Base-by-base conservation (phyloP, 1,140 invertebrate genomes). In the Drosophila pallidifrons region DNA sequence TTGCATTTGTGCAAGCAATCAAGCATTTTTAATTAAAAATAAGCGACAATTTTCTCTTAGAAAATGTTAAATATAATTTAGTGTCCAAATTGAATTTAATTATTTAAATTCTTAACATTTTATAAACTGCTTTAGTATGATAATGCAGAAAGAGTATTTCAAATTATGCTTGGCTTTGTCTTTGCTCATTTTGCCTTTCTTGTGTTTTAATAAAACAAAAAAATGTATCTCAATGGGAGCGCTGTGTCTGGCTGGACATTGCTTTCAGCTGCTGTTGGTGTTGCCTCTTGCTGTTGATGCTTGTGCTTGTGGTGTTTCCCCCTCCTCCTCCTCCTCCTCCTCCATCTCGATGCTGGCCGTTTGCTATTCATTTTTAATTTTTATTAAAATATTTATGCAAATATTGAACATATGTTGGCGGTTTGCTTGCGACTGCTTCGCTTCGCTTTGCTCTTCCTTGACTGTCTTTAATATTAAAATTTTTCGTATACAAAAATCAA, bases 321-420 rank as follows among this genome's bases (percentile, higher is more conserved):
- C 15, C 3, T 15, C 7, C 13, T 54, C 20, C 46, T 20, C 25
- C 46, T 20, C 25, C 59, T 57, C 28, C 46, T 15, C 16, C 59
- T 57, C 28, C 52, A 15, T 59, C 20, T 3, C 35, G 35, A 38
- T 64, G 67, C 52, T 65, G 71, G 68, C 72, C 57, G 43, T 75
- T 79, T 72, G 67, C 55, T 79, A 89, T 88, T 89, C 81, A 81
- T 88, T 88, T 88, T 89, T 88, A 88, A 88, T 88, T 88, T 83
- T 88, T 88, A 89, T 88, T 83, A 89, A 88, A 89, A 88, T 88
- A 88, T 88, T 88, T 88, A 88, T 88, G 83, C 83, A 88, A 88
- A 89, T 88, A 88, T 88, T 88, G 83, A 88, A 83, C 83, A 88
- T 88, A 88, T 88, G 83, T 79, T 55, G 61, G 61, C 25, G 61